Evolutionary conservation across 1,140 invertebrate species (phyloP), one percentile per base, ranked within the genome.

Genomic region (Dendroctonus valens): DNA sequence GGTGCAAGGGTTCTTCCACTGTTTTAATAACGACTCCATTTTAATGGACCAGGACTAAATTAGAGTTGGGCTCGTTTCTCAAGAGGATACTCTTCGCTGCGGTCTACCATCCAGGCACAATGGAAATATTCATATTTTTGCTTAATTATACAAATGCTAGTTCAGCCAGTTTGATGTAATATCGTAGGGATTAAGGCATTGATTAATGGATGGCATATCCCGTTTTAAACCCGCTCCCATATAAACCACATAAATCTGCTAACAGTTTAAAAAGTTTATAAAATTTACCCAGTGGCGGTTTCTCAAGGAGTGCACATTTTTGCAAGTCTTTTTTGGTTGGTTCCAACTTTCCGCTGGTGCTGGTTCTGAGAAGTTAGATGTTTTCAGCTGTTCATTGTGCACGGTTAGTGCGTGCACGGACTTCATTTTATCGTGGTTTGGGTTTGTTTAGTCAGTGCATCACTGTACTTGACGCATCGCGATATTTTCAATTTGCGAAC

Each of bases 21-120:
- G 49, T 61, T 61, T 61, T 51, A 61, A 61, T 61, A 52, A 52
- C 9, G 44, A 61, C 51, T 52, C 44, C 48, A 61, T 61, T 61
- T 61, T 61, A 61, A 61, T 61, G 46, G 40, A 44, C 46, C 12
- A 51, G 59, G 38, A 38, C 7, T 14, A 50, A 61, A 41, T 61
- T 52, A 26, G 15, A 52, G 46, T 48, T 26, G 50, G 37, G 50
- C n/a, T 9, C 50, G 26, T 26, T 26, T 26, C 26, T 26, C 26
- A 26, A 26, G 26, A 26, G 26, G 26, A 26, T 26, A 26, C 26
- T 26, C 26, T 26, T 26, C 26, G 26, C 26, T 26, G 26, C 26
- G 26, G 12, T 26, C 50, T 9, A 52, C 26, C 3, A 26, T 26
- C 26, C 26, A 3, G 50, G 50, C n/a, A 9, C n/a, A 26, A 26